Base-by-base conservation (phyloP, 2,888 invertebrate species). In the Eristalinus aeneus region DNA sequence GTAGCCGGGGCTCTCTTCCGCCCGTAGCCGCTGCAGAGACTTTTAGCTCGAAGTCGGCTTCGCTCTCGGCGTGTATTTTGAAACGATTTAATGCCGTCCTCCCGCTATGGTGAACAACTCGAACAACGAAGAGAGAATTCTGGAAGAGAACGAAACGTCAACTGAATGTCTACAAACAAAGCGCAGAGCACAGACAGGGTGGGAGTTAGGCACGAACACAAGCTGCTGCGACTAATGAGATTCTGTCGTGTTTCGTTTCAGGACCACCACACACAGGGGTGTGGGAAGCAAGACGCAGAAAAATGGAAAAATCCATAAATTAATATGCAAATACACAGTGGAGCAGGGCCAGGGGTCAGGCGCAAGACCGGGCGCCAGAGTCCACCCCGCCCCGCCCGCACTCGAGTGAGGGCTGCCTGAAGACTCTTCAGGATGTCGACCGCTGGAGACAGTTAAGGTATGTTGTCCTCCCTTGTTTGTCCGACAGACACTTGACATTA, bases 231-330 rank as follows among this genome's bases (percentile, higher is more conserved):
- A 72, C 75, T 72, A 80, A 69, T 73, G 69, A 53, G 53, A 80
- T 80, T 85, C 31, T 20, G 46, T 46, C 54, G 78, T 65, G 74
- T 56, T 22, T 20, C 23, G 22, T 20, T 2, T 60, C 53, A 73
- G 36, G 56, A 39, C 34, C 16, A n/a, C n/a, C 34, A 27, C 58
- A 64, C 31, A 20, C n/a, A n/a, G n/a, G n/a, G n/a, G n/a, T n/a
- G n/a, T n/a, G n/a, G n/a, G 74, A 36, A 12, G 6, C 9, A 34
- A 9, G 34, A 34, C 9, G 9, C 34, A 10, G n/a, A 39, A 39
- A 76, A 68, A 73, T 80, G 85, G 63, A 81, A 85, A 46, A 85
- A 85, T 85, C 85, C 65, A 85, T 85, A 85, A 85, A 80, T 77
- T 73, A 77, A 31, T 60, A 73, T 39, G 36, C 60, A 82, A 12